These are phyloP conservation scores for Whitmania pigra DNA, from an alignment of 1,140 invertebrate genomes.

Conservation along the genomic window DNA sequence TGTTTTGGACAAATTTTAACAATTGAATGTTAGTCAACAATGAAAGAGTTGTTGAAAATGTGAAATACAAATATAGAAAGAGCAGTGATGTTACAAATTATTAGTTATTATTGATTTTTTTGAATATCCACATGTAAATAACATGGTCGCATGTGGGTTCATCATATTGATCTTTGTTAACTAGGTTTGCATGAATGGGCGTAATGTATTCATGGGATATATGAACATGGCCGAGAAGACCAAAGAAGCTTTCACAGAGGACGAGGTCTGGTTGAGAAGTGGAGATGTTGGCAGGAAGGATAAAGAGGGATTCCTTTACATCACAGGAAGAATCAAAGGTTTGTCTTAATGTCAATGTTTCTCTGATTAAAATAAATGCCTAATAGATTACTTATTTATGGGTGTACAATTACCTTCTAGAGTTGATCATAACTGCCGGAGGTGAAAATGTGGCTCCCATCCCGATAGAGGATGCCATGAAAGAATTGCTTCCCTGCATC, in stretches of 20 bases:
- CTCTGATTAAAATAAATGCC: too few relatives aligned
- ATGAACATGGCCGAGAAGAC: conserved; percentile 63
- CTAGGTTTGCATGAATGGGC: conserved; percentile 58
- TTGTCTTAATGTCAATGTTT: too few relatives aligned
- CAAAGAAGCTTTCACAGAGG: conserved; percentile 52
- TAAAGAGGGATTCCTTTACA: conserved; percentile 56
- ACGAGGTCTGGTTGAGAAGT: conserved; percentile 63
- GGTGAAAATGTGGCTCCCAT: conserved; percentile 82
- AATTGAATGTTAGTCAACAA: too few relatives aligned
- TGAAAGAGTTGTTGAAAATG: too few relatives aligned
- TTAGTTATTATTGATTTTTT: too few relatives aligned
- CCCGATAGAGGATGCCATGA: conserved; percentile 66
- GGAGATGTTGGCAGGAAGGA: conserved; percentile 70
- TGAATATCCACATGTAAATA: too few relatives aligned
- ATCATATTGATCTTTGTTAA: neutral
- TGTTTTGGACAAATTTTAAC: too few relatives aligned
- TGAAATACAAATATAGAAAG: too few relatives aligned
- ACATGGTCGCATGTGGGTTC: neutral
- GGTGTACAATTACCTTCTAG: conserved; percentile 39
- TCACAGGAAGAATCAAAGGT: conserved; percentile 70
- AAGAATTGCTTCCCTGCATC: conserved; percentile 57
- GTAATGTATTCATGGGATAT: conserved; percentile 80
- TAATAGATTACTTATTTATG: too few relatives aligned
- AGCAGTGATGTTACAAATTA: too few relatives aligned
- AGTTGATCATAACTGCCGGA: conserved; percentile 77